Conservation (phyloP, 1,140 invertebrate species). For the Temnothorax curvispinosus region DNA sequence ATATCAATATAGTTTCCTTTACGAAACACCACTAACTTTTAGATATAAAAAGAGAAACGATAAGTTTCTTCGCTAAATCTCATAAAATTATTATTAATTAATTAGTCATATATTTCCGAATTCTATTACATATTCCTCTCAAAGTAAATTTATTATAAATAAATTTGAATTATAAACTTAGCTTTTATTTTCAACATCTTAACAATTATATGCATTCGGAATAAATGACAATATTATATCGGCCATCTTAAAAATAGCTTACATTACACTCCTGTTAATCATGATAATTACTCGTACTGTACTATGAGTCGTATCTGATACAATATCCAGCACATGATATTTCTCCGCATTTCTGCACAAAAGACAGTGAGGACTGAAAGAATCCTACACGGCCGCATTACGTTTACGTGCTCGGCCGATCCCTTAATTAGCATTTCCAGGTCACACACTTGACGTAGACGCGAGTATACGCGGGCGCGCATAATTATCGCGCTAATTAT, state of each 20-base stretch:
- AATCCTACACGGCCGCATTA: not conserved
- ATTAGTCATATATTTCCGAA: not conserved
- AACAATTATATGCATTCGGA: not conserved
- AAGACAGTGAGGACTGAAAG: constrained; percentile 45
- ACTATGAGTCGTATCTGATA: not conserved
- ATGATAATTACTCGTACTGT: constrained; percentile 25
- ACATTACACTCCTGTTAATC: not conserved
- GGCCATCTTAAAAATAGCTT: constrained; percentile 4
- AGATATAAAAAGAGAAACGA: not conserved
- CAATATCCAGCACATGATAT: not conserved
- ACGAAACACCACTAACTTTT: not conserved
- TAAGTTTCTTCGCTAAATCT: not conserved
- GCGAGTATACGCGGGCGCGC: constrained; percentile 73
- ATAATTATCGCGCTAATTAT: constrained; percentile 85
- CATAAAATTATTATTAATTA: not conserved
- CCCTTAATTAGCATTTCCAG: constrained; percentile 83
- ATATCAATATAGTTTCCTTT: constrained; percentile 5
- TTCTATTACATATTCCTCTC: not conserved
- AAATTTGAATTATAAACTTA: constrained; percentile 10
- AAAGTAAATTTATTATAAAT: not conserved
- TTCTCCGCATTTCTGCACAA: not conserved
- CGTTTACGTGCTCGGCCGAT: constrained; percentile 57
- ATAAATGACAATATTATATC: constrained; percentile 18
- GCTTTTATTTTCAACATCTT: not conserved
- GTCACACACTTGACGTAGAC: constrained; percentile 76